Evolutionary conservation across 2,113 vertebrate species (phyloP).

Genomic region (Tautogolabrus adspersus): DNA sequence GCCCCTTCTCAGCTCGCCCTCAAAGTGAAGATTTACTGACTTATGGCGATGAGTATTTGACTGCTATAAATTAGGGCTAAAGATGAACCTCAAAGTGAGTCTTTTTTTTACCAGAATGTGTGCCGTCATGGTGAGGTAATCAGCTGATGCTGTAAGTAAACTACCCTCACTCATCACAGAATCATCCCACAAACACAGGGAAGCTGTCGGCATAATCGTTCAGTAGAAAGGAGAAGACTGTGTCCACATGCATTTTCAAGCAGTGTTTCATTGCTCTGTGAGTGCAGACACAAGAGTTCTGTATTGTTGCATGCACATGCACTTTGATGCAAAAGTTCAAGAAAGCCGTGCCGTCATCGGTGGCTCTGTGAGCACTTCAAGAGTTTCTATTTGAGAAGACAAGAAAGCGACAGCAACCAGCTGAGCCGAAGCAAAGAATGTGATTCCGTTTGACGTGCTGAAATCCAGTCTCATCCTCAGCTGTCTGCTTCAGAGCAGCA

Average conservation of each 20-base stretch:
- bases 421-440: slow-evolving; percentile 18
- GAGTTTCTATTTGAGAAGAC: slow-evolving; percentile 38
- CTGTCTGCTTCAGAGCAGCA: slow-evolving; percentile 52
- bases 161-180: slow-evolving; percentile 36
- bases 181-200: slow-evolving; percentile 38
- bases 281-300: slow-evolving; percentile 9
- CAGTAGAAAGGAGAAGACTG: slow-evolving; percentile 2
- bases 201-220: slow-evolving; percentile 24
- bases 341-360: slow-evolving; percentile 5
- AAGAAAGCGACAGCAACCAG: slow-evolving; percentile 41
- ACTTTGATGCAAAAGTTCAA: slow-evolving; percentile 22
- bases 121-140: slow-evolving; percentile 30
- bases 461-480: slow-evolving; percentile 51
- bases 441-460: slow-evolving; percentile 50
- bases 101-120: slow-evolving; percentile 9
- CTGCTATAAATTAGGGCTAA: slow-evolving; percentile 37
- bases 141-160: slow-evolving; percentile 32
- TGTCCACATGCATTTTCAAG: slow-evolving; percentile 1
- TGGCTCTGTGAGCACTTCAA: slow-evolving; percentile 10
- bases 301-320: slow-evolving; percentile 18
- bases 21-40: slow-evolving; percentile 38
- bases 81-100: slow-evolving; percentile 45
- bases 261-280: slow-evolving; percentile 15
- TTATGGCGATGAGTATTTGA: slow-evolving; percentile 22
- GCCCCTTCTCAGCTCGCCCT: slow-evolving; percentile 31